Percentiles rank a stretch among this genome's conserved stretches.
Evolutionary conservation across 1,140 invertebrate genomes (phyloP).

Genomic region (Caenorhabditis briggsae): DNA sequence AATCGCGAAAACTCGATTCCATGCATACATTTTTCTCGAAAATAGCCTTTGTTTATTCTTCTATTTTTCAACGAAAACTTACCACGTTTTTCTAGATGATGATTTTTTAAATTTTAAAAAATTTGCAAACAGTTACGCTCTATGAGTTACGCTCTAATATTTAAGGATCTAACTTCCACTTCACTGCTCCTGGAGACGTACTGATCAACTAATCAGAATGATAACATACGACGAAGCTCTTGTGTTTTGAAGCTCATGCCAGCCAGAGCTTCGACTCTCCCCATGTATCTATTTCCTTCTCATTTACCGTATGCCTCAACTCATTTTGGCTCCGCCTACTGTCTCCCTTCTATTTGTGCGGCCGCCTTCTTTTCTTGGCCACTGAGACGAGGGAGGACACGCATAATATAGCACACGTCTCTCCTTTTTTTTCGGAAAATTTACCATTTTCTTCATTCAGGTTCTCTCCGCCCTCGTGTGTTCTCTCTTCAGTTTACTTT

Average conservation of each 20-base stretch:
- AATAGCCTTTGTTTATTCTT: too few relatives aligned
- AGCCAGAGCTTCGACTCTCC: not conserved
- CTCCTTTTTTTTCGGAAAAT: slow-evolving; percentile 51
- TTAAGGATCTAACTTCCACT: not conserved
- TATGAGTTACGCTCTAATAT: too few relatives aligned
- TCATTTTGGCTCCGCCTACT: slow-evolving; percentile 52
- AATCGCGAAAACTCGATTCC: not conserved
- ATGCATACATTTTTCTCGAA: too few relatives aligned
- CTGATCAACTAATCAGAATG: not conserved
- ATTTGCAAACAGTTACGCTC: not conserved
- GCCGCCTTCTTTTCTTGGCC: slow-evolving; percentile 32
- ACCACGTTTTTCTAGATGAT: too few relatives aligned
- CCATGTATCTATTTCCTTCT: slow-evolving; percentile 32
- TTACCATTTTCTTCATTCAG: slow-evolving; percentile 54
- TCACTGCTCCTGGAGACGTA: not conserved
- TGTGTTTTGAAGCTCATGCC: not conserved
- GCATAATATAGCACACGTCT: slow-evolving; percentile 55
- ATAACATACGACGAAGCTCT: not conserved
- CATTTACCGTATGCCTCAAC: slow-evolving; percentile 35
- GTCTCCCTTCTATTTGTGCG: slow-evolving; percentile 51
- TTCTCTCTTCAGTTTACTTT: slow-evolving; percentile 40
- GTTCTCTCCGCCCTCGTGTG: not conserved
- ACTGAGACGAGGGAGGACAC: slow-evolving; percentile 50
- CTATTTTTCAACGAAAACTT: too few relatives aligned
- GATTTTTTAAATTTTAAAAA: not conserved